Conservation (phyloP, 2,113 vertebrate genomes). For the Chamaetylas fuelleborni region DNA sequence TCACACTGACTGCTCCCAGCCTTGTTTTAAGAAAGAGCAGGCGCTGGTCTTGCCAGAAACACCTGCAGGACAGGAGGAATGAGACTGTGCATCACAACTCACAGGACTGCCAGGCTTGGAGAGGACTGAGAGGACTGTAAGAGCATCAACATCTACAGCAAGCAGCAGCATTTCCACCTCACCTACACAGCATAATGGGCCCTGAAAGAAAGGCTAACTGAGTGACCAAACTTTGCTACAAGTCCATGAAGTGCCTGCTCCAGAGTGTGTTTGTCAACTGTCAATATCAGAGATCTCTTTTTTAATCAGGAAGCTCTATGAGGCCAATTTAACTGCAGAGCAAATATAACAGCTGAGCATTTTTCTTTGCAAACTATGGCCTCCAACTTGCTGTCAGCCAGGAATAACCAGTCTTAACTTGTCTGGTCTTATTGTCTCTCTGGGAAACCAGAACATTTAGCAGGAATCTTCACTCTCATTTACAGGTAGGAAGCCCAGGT, state of each 20-base stretch:
- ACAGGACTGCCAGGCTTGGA: not conserved
- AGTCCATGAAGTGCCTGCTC: not conserved
- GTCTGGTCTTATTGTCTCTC: not conserved
- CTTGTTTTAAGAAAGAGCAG: not conserved
- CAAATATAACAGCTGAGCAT: not conserved
- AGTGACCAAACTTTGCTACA: not conserved
- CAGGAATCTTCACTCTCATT: not conserved
- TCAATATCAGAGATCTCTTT: not conserved
- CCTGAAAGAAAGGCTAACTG: not conserved
- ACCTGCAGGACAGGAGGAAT: not conserved
- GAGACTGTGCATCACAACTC: not conserved
- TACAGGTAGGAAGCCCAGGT: not conserved
- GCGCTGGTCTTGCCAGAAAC: not conserved
- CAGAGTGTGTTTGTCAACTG: not conserved
- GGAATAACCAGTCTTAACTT: not conserved
- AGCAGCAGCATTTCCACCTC: not conserved
- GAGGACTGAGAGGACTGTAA: accelerated
- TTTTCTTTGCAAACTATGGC: not conserved
- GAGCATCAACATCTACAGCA: not conserved
- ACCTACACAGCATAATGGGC: not conserved
- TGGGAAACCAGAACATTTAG: not conserved
- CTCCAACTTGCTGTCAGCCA: not conserved
- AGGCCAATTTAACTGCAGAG: not conserved
- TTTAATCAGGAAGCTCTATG: not conserved
- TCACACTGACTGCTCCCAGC: not conserved